These are phyloP conservation scores for Pollicipes pollicipes DNA, from an alignment of 1,140 invertebrate genomes.

Conservation along the genomic window DNA sequence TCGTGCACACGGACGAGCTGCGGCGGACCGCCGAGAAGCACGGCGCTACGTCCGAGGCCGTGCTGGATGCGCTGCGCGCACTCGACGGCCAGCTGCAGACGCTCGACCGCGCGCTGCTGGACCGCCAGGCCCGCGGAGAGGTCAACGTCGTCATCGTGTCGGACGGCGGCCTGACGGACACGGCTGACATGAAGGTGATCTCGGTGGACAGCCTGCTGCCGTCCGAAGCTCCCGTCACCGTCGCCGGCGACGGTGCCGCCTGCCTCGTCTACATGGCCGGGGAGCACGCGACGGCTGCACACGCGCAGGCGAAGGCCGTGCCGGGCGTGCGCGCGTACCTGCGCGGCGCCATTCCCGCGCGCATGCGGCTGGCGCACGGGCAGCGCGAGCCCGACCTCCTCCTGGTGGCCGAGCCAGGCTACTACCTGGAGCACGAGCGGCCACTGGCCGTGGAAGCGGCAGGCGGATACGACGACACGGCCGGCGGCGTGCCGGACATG, in stretches of 20 bases:
- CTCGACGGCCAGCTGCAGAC: background rate
- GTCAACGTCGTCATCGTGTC: background rate
- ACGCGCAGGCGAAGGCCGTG: too few species aligned
- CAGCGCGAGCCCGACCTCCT: slow-evolving; percentile 1
- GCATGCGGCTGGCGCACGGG: background rate
- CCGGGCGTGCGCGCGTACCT: background rate
- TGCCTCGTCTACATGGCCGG: background rate
- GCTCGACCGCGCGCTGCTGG: background rate
- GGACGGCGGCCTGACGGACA: slow-evolving; percentile 2
- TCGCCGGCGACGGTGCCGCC: background rate
- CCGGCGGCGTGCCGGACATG: background rate
- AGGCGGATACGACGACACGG: background rate
- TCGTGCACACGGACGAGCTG: slow-evolving; percentile 3
- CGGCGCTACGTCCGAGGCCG: background rate
- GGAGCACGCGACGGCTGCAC: background rate
- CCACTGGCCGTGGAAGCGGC: background rate
- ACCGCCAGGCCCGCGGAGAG: background rate
- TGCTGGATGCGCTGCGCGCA: background rate
- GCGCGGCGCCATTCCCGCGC: background rate
- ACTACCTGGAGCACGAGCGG: slow-evolving; percentile 1
- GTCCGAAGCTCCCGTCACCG: background rate
- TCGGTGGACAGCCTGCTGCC: background rate
- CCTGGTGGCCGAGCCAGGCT: background rate
- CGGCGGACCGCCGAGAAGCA: background rate
- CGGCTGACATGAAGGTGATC: background rate